These are phyloP conservation scores for Dasyornis broadbenti DNA, from an alignment of 2,113 vertebrate species.

Conservation along the genomic window DNA sequence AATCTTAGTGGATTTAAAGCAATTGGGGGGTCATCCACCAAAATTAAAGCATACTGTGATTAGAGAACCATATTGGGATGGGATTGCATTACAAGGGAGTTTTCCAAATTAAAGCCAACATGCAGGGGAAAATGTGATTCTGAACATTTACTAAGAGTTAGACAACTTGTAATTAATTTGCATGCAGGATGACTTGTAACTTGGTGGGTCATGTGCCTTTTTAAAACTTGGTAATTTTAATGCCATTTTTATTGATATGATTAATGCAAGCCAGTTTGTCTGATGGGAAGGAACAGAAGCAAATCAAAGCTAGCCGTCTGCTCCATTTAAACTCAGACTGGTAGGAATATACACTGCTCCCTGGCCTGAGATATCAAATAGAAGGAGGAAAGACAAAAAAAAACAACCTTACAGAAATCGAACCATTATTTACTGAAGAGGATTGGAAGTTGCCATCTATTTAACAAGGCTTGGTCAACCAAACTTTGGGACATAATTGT, in stretches of 20 bases:
- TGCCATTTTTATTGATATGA: constrained; percentile 64
- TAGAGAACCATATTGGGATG: background rate
- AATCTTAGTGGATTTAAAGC: constrained; percentile 28
- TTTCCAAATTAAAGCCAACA: constrained; percentile 50
- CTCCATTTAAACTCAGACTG: constrained; percentile 45
- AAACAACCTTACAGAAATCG: background rate
- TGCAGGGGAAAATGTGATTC: background rate
- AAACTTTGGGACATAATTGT: background rate
- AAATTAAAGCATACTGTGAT: constrained; percentile 55
- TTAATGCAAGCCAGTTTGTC: constrained; percentile 50
- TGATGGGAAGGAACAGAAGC: constrained; percentile 20
- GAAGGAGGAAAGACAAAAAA: background rate
- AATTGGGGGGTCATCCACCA: constrained; percentile 40
- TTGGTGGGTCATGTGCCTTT: constrained; percentile 14
- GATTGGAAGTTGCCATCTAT: background rate
- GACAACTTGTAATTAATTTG: constrained; percentile 55
- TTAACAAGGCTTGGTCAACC: background rate
- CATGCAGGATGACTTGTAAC: constrained; percentile 32
- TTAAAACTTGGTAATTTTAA: constrained; percentile 56
- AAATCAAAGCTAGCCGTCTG: constrained; percentile 43
- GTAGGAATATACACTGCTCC: constrained; percentile 1
- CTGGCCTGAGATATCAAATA: background rate
- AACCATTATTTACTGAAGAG: constrained; percentile 6
- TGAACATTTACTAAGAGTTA: constrained; percentile 20
- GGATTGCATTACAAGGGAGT: background rate